Evolutionary conservation across 2,888 invertebrate species (phyloP).

Genomic region (Idaea aversata): DNA sequence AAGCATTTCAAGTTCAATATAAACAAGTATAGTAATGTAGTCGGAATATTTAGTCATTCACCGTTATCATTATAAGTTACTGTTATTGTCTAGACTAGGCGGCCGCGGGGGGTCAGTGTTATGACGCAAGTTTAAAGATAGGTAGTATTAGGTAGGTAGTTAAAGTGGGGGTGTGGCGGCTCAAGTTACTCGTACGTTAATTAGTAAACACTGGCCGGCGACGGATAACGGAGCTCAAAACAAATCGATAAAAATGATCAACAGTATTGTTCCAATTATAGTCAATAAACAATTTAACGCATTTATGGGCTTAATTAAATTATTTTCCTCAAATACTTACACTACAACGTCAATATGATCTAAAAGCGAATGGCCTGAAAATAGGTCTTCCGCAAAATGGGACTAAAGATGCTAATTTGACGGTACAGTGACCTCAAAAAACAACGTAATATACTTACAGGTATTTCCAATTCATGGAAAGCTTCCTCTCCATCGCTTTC

Average conservation of each 20-base stretch:
- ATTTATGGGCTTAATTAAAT: constrained; percentile 4
- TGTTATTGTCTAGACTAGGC: constrained; percentile 30
- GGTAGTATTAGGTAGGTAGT: constrained; percentile 7
- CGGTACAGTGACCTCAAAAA: neutral
- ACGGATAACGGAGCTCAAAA: constrained; percentile 31
- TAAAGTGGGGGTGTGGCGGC: constrained; percentile 30
- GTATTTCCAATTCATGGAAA: constrained; percentile 66
- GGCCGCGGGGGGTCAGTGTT: constrained; percentile 23
- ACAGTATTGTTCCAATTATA: constrained; percentile 4
- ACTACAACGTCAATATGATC: neutral
- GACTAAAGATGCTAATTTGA: neutral
- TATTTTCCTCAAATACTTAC: neutral
- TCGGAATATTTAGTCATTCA: constrained; percentile 1
- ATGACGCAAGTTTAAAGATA: constrained; percentile 27
- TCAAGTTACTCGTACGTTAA: constrained; percentile 18
- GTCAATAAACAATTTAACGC: constrained; percentile 9
- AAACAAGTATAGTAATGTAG: neutral
- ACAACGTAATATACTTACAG: constrained; percentile 55
- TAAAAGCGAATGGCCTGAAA: neutral
- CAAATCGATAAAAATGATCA: constrained; percentile 20
- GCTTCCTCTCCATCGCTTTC: constrained; percentile 77
- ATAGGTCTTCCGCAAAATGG: neutral
- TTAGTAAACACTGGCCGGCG: constrained; percentile 35
- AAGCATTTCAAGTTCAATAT: neutral
- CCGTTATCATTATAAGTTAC: constrained; percentile 7